Evolutionary conservation across 1,140 invertebrate species (phyloP), one percentile per base, ranked within the genome.

Genomic region (Teleopsis dalmanni): DNA sequence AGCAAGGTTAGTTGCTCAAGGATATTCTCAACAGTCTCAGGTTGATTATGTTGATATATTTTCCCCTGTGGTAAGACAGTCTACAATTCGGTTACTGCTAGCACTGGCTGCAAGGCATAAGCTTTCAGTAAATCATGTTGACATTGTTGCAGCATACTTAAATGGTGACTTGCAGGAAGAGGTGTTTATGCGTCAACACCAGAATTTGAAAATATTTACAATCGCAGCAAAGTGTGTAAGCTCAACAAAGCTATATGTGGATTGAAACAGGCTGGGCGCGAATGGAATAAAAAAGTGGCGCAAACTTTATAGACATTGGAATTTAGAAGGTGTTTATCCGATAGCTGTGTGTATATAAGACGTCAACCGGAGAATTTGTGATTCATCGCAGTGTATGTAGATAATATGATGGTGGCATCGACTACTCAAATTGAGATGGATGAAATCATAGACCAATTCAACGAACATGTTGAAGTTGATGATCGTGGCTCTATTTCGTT

Each of bases 201-300:
- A n/a, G n/a, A n/a, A n/a, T n/a, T n/a, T n/a, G n/a, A n/a, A n/a
- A n/a, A n/a, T n/a, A n/a, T n/a, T n/a, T n/a, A n/a, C n/a, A n/a
- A n/a, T n/a, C n/a, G n/a, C n/a, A 41, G 40, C 2, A 31, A 40
- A 51, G 62, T 72, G 18, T 70, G 52, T 47, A 50, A 52, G 46
- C 37, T 66, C 5, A 59, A 56, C 6, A 60, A 54, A 46, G 58
- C 67, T 21, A 29, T 69, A 25, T 66, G 66, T 49, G 65, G 62
- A 13, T 46, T 69, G 2, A 69, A 69, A 46, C 65, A 69, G 55
- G 55, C 61, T 1, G 53, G 57, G 6, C 44, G 58, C 21, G 54
- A 51, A 22, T 65, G 65, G 63, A 67, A 70, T 9, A 59, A 56
- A 57, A 54, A 34, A 13, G 51, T 7, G 55, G 46, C 27, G 35